Conservation (phyloP, 2,888 invertebrate genomes). For the Argyresthia albistria region DNA sequence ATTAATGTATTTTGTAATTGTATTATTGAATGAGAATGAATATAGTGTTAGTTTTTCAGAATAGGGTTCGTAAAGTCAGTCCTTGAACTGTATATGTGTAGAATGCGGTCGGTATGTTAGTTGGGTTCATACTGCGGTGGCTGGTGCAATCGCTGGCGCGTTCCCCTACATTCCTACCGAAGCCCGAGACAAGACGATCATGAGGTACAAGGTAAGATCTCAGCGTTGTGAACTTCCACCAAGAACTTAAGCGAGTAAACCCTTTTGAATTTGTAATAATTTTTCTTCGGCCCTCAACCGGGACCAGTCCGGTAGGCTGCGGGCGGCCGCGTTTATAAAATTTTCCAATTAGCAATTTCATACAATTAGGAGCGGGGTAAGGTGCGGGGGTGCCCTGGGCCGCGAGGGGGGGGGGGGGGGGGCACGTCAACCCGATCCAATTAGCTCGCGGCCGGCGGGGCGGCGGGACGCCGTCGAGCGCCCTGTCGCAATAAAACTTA, state of each 20-base stretch:
- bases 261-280: conserved; percentile 24
- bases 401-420: conserved; percentile 30
- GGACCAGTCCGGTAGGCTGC: conserved; percentile 29
- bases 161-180: too few relatives aligned
- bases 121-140: too few relatives aligned
- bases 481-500: conserved; percentile 74
- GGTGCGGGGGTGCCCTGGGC: conserved; percentile 8
- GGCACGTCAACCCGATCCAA: conserved; percentile 70
- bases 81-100: too few relatives aligned
- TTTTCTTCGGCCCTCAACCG: conserved; percentile 29
- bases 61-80: too few relatives aligned
- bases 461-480: conserved; percentile 58
- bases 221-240: too few relatives aligned
- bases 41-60: too few relatives aligned
- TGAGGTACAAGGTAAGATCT: too few relatives aligned
- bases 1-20: too few relatives aligned
- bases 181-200: too few relatives aligned
- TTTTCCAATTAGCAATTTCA: conserved; percentile 73
- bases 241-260: conserved; percentile 22
- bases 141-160: too few relatives aligned
- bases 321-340: conserved; percentile 68
- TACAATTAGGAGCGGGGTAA: conserved; percentile 63
- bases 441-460: conserved; percentile 69
- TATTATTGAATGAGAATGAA: too few relatives aligned
- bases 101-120: too few relatives aligned